Evolutionary conservation across 2,888 invertebrate species (phyloP).

Genomic region (Pristionchus japonicus): DNA sequence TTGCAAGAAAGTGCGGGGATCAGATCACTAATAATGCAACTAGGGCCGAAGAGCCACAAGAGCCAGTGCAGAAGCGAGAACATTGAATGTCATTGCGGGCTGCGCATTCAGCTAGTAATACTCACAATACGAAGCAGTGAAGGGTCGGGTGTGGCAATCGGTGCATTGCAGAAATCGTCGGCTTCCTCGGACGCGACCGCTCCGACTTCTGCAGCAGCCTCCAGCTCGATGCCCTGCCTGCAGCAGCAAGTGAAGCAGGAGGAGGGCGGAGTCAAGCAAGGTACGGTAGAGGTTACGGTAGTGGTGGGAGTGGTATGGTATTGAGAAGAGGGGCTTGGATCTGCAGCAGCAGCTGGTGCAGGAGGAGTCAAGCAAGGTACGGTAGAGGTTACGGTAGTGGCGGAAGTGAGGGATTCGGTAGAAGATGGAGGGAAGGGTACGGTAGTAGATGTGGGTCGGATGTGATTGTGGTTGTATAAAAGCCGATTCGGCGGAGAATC

Average conservation of each 20-base stretch:
- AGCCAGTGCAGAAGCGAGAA: too few relatives aligned
- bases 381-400: slow-evolving; percentile 1
- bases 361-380: slow-evolving; percentile 1
- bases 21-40: too few relatives aligned
- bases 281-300: slow-evolving; percentile 14
- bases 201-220: not conserved
- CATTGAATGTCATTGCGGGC: too few relatives aligned
- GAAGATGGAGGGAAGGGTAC: not conserved
- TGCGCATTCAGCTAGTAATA: too few relatives aligned
- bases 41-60: too few relatives aligned
- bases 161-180: not conserved
- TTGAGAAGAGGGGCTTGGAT: too few relatives aligned
- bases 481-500: not conserved
- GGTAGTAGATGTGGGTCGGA: not conserved
- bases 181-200: not conserved
- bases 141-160: too few relatives aligned
- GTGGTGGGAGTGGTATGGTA: too few relatives aligned
- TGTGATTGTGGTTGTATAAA: not conserved
- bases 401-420: too few relatives aligned
- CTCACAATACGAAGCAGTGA: too few relatives aligned
- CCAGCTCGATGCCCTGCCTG: not conserved
- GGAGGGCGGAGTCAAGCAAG: not conserved
- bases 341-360: not conserved
- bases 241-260: not conserved
- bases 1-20: not conserved